Percentiles rank a stretch among this genome's conserved stretches.
phyloP scores from a whole-genome alignment of 2,113 vertebrate species.

The Prietella phreatophila region DNA sequence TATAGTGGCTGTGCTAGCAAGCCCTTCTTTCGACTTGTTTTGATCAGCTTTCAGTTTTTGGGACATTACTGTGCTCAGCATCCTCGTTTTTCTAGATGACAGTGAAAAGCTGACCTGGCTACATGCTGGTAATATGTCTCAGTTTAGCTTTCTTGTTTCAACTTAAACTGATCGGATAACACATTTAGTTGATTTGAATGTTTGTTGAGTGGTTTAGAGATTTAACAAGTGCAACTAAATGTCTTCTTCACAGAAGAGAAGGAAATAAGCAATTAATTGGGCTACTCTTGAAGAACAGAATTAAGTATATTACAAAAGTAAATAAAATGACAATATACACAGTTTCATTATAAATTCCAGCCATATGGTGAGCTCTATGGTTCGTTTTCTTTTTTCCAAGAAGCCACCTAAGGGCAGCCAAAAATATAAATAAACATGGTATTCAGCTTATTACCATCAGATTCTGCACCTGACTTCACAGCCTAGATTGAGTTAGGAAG shows the following conservation, averaged over 20 bases:
- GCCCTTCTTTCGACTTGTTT: neutral
- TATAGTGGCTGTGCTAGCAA: neutral
- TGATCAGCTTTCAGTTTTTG: neutral
- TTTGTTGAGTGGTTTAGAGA: neutral
- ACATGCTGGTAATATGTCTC: neutral
- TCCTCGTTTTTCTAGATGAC: neutral
- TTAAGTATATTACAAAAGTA: neutral
- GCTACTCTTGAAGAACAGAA: neutral
- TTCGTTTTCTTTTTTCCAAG: neutral
- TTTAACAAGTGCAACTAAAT: neutral
- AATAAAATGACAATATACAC: neutral
- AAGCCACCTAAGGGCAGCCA: neutral
- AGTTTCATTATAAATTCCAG: neutral
- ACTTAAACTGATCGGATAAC: neutral
- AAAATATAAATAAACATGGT: conserved; percentile 40
- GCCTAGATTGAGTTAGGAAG: neutral
- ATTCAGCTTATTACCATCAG: conserved; percentile 1
- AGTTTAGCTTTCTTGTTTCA: neutral
- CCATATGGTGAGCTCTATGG: neutral
- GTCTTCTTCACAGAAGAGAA: neutral
- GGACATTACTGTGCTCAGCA: neutral
- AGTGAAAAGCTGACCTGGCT: neutral
- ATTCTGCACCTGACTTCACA: neutral
- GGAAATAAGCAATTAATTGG: neutral
- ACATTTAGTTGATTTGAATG: neutral